These are phyloP conservation scores for Spongia lamella DNA, from an alignment of 37 sponge, comb jelly and placozoan genomes.

Conservation along the genomic window DNA sequence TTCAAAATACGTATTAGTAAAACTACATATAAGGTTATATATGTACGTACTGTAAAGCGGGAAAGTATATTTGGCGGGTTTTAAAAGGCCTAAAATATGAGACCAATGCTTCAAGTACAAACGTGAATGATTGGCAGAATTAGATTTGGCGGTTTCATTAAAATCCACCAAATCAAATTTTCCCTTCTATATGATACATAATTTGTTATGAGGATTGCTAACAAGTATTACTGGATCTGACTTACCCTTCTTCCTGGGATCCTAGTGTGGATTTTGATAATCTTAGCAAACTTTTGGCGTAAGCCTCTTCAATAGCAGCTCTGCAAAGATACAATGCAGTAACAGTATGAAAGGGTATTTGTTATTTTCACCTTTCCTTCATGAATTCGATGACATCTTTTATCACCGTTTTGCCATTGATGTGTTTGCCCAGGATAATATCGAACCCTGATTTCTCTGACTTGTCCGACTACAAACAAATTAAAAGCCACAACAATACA, in stretches of 20 bases:
- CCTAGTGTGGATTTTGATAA: conserved; percentile 73
- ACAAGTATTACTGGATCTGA: too few relatives aligned
- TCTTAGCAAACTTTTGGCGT: conserved; percentile 53
- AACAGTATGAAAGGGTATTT: neutral
- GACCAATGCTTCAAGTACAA: conserved; percentile 3
- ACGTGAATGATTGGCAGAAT: too few relatives aligned
- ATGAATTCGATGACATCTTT: conserved; percentile 81
- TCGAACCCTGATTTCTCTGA: conserved; percentile 66
- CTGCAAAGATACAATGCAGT: conserved; percentile 12
- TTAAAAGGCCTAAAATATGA: too few relatives aligned
- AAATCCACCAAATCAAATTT: neutral
- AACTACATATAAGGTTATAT: too few relatives aligned
- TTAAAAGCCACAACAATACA: neutral
- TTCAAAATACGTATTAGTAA: too few relatives aligned
- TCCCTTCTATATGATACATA: too few relatives aligned
- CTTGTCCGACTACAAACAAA: conserved; percentile 54
- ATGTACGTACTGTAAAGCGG: too few relatives aligned
- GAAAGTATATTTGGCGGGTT: too few relatives aligned
- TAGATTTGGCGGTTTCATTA: too few relatives aligned
- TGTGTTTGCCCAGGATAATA: conserved; percentile 55
- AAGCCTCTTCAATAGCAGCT: conserved; percentile 75
- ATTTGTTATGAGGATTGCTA: too few relatives aligned
- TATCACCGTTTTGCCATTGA: conserved; percentile 63
- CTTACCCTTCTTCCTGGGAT: conserved; percentile 75
- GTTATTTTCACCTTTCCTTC: conserved; percentile 81